A percentile compares a stretch with the other conserved stretches of the same genome.
Evolutionary conservation across 2,797 vertebrate species (phyloP).

Genomic region (Notolepis coatsorum): DNA sequence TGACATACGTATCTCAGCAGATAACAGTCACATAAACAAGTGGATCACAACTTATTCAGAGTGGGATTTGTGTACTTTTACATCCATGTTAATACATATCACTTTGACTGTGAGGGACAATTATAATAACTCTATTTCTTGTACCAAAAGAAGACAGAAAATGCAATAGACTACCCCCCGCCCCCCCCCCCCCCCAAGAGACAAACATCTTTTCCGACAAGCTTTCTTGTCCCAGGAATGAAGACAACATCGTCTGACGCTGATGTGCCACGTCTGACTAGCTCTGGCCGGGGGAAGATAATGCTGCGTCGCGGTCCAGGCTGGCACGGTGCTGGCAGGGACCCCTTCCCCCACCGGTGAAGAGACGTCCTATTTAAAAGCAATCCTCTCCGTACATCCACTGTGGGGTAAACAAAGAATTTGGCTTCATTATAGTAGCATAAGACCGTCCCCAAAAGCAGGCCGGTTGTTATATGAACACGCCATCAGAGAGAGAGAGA

Average conservation of each 20-base stretch:
- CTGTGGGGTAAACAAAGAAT: conserved; percentile 72
- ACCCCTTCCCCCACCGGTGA: conserved; percentile 13
- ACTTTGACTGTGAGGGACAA: conserved; percentile 34
- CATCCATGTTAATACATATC: conserved; percentile 31
- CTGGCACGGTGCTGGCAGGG: conserved; percentile 35
- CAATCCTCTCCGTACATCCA: conserved; percentile 67
- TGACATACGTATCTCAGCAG: no score
- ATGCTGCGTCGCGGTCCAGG: conserved; percentile 19
- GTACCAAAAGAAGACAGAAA: conserved; percentile 31
- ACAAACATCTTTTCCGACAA: conserved; percentile 35
- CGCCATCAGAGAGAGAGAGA: conserved; percentile 50
- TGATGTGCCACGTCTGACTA: conserved; percentile 56
- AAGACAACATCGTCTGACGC: conserved; percentile 55
- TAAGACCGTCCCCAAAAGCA: conserved; percentile 57
- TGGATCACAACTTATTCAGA: neutral
- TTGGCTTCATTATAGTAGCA: conserved; percentile 63
- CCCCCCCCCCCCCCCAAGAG: no score
- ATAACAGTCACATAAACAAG: conserved; percentile 10
- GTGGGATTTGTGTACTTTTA: neutral
- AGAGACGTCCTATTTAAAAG: conserved; percentile 62
- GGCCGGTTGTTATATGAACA: conserved; percentile 58
- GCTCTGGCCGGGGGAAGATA: conserved; percentile 40
- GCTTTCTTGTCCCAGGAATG: conserved; percentile 39
- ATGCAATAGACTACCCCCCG: no score
- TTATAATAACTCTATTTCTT: conserved; percentile 35